phyloP scores from a whole-genome alignment of 2,888 invertebrate genomes.

The Coleophora deauratella region DNA sequence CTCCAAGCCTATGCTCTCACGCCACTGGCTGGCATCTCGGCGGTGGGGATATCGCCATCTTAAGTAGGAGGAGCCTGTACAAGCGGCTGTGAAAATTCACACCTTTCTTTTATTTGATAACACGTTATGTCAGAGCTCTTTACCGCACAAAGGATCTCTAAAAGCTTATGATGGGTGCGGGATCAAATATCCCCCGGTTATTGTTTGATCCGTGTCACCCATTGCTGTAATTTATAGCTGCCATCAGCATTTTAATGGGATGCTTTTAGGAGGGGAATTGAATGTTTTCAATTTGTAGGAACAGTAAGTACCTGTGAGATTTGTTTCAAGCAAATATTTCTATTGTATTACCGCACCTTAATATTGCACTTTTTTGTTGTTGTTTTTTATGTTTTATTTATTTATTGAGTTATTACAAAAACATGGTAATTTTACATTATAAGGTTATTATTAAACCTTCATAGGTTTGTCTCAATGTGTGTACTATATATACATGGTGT shows the following conservation, averaged over 20 bases:
- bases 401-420: too few species aligned
- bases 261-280: conserved; percentile 1
- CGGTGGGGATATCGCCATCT: conserved; percentile 67
- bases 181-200: conserved; percentile 58
- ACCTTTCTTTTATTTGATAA: conserved; percentile 74
- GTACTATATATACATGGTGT: too few species aligned
- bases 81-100: conserved; percentile 69
- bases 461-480: too few species aligned
- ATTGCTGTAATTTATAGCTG: conserved; percentile 55
- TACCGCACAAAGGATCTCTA: conserved; percentile 65
- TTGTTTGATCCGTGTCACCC: conserved; percentile 65
- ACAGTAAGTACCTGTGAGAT: too few species aligned
- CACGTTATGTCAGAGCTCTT: conserved; percentile 69
- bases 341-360: too few species aligned
- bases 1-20: conserved; percentile 42
- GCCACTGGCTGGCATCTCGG: conserved; percentile 50
- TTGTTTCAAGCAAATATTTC: too few species aligned
- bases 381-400: too few species aligned
- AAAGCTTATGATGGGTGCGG: conserved; percentile 67
- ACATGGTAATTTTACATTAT: too few species aligned
- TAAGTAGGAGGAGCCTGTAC: conserved; percentile 58
- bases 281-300: background rate
- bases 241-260: conserved; percentile 5
- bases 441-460: too few species aligned
- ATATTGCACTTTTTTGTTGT: too few species aligned